Evolutionary conservation across 2,797 vertebrate genomes (phyloP), one percentile per base, ranked within the genome.

Genomic region (Caiman crocodilus): DNA sequence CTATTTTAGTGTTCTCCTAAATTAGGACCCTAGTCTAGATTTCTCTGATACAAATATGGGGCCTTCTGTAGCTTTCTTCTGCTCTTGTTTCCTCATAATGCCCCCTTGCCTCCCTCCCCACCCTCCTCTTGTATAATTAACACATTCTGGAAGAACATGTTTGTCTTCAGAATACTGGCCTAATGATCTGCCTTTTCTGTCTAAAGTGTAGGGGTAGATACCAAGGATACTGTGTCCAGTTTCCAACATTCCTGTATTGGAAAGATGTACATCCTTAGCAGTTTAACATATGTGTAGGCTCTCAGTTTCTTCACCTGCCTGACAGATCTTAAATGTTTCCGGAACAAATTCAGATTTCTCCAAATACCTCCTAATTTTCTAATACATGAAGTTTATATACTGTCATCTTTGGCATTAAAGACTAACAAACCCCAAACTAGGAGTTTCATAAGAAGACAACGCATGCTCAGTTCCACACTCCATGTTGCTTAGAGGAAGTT

Each of bases 91-190:
- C 26, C n/a, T 14, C 32, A 77, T 17, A 3, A 13, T 88, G 32
- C 17, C 59, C 25, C 5, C 74, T 35, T 5, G 1, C 2, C 1
- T 0, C 0, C 1, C 2, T 13, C 58, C 58, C 15, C 58, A 59
- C 58, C 14, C 5, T 75, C 69, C 35, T 6, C 35, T 5, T 10
- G 42, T 50, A 50, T 50, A 50, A 50, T 50, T 50, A 50, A 50
- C 10, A 50, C 42, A 50, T 50, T 50, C 42, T 50, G 42, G 42
- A 50, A 50, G 42, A 50, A 50, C 42, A 50, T 50, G 42, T 50
- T 50, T 50, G 42, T 50, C 42, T 50, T 61, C 1, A 79, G 30
- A 80, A 42, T 88, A 21, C 23, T 60, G 21, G 4, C 78, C 28
- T 92, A 26, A 82, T 67, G 79, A 82, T 71, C 32, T 81, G 0